Evolutionary conservation across 2,888 invertebrate species (phyloP), one percentile per base, ranked within the genome.

Genomic region (Folsomia manolachei): DNA sequence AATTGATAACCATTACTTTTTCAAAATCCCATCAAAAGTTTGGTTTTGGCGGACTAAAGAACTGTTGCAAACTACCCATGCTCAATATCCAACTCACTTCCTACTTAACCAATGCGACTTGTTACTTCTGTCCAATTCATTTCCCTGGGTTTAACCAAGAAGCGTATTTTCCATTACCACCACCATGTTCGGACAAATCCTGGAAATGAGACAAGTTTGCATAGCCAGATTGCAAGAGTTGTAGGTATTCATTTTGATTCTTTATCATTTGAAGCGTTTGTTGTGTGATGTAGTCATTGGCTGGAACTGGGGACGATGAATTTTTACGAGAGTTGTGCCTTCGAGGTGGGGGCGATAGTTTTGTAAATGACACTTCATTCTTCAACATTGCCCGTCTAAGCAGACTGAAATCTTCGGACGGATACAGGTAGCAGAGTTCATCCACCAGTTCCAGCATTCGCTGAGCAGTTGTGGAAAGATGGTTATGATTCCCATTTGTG

Each of bases 341-440:
- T 27, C 68, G 62, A 23, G 71, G 52, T 24, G 78, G 74, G 51
- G 69, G 67, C 14, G 74, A 70, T 18, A 80, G 53, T 65, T 80
- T 80, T 19, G 78, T 78, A n/a, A 80, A 66, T 0, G 80, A 74
- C 24, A 80, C 78, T 64, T 79, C 79, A 70, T 80, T 78, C 62
- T 78, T 78, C 19, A 79, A 21, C 25, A 79, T 63, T 11, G 80
- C 80, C 61, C 75, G 77, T 19, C 79, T 56, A 1, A 80, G 70
- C 1, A 80, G 70, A 26, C 75, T 78, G 60, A 78, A 80, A 63
- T 80, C 80, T 27, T 77, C 75, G 27, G 76, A 71, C 27, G 80
- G 80, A 69, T 80, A 78, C 26, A 78, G 53, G 53, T 75, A 75
- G 21, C 71, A 76, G 14, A 80, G 73, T 65, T 80, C 80, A 70